A percentile compares a stretch with the other conserved stretches of the same genome.
These are phyloP conservation scores for Pinna nobilis DNA, from an alignment of 1,140 invertebrate species.

Conservation along the genomic window DNA sequence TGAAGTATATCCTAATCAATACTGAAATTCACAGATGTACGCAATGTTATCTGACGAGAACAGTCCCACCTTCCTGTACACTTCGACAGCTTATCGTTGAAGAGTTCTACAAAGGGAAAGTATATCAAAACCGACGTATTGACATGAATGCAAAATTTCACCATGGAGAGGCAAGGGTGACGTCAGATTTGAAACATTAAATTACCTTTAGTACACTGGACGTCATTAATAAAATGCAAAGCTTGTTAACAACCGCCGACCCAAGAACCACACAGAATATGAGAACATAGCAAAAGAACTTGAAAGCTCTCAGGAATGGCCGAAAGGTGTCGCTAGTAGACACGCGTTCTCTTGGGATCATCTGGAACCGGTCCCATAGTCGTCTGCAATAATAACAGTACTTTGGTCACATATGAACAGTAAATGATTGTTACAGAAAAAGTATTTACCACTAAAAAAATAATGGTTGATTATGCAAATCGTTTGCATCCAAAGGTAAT, in stretches of 20 bases:
- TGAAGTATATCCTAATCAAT: too few species aligned
- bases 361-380: slow-evolving; percentile 64
- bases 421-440: too few species aligned
- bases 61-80: too few species aligned
- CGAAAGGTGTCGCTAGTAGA: slow-evolving; percentile 48
- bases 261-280: slow-evolving; percentile 56
- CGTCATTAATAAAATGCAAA: slow-evolving; percentile 57
- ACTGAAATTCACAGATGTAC: too few species aligned
- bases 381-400: slow-evolving; percentile 44
- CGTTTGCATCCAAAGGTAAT: too few species aligned
- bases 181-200: too few species aligned
- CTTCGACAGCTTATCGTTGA: not conserved
- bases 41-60: too few species aligned
- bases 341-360: slow-evolving; percentile 61
- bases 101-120: too few species aligned
- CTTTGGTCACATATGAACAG: too few species aligned
- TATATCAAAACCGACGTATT: too few species aligned
- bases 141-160: not conserved
- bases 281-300: slow-evolving; percentile 58
- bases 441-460: too few species aligned
- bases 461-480: too few species aligned
- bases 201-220: slow-evolving; percentile 59
- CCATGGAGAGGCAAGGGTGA: not conserved
- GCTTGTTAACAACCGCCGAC: slow-evolving; percentile 58
- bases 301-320: slow-evolving; percentile 54